Evolutionary conservation across 2,113 vertebrate genomes (phyloP), one percentile per base, ranked within the genome.

Genomic region (Dipodomys spectabilis): DNA sequence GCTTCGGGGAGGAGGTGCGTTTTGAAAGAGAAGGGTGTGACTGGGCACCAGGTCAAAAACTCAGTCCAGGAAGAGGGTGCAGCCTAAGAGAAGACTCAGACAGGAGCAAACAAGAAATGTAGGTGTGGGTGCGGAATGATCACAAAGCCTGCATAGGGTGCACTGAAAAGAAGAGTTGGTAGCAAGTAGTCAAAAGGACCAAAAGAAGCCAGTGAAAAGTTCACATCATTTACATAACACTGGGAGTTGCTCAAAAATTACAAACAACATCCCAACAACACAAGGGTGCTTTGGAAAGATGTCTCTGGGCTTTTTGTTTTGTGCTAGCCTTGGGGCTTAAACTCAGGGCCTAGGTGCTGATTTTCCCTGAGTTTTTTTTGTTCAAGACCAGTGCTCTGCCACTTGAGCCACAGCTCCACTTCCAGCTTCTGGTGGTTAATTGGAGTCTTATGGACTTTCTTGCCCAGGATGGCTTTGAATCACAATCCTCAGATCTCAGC

Each of bases 101-200:
- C 88, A 93, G 94, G 68, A 95, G 45, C 89, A 94, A 94, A 96
- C 67, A 91, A 95, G 87, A 96, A 87, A 73, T 93, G 69, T 95
- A 72, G 83, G 69, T 91, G 77, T 81, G 79, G 23, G 44, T 27
- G 25, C 94, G 28, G 35, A 95, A 89, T n/a, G 81, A 86, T 89
- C 44, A 77, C 27, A 82, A 84, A 94, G 73, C 57, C 81, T 77
- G 86, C 68, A 60, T n/a, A 86, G 62, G 62, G 68, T 57, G 9
- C 72, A 62, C 35, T 78, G 68, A 73, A 88, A 91, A 96, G 39
- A 95, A 79, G n/a, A 73, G 0, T 75, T 75, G 39, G 22, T 62
- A 77, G 71, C 60, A 92, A 92, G 32, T 62, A 69, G 11, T 86
- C 15, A 82, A 35, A 88, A n/a, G 25, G 12, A 80, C 44, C 85